These are phyloP conservation scores for Prionailurus bengalensis DNA, from an alignment of 2,113 vertebrate species.

Conservation along the genomic window DNA sequence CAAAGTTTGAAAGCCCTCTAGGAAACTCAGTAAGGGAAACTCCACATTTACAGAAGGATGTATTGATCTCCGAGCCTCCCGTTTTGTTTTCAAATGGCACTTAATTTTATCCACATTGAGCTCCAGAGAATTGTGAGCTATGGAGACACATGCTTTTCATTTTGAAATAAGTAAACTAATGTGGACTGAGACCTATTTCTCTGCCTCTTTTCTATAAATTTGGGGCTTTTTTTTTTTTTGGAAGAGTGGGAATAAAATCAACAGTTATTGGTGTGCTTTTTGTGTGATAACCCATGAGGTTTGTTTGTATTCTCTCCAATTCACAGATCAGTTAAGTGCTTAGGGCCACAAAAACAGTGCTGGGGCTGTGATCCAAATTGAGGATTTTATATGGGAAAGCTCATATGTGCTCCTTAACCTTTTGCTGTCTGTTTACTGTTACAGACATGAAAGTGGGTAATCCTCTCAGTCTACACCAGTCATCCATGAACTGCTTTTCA, in stretches of 20 bases:
- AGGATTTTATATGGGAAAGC: not conserved
- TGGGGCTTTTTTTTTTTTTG: not conserved
- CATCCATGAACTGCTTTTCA: not conserved
- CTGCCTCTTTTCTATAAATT: not conserved
- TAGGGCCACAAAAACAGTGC: not conserved
- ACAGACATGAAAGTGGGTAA: not conserved
- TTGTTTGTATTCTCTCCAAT: not conserved
- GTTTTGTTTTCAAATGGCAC: not conserved
- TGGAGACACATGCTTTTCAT: not conserved
- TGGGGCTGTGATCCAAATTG: not conserved
- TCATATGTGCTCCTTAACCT: not conserved
- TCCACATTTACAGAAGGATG: not conserved
- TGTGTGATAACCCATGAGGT: not conserved
- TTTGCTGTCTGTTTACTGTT: not conserved
- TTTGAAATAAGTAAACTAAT: not conserved
- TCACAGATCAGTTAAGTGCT: not conserved
- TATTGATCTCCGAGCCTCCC: not conserved
- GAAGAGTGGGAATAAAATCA: not conserved
- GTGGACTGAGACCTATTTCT: not conserved
- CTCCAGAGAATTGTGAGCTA: not conserved
- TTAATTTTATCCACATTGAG: not conserved
- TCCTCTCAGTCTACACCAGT: not conserved
- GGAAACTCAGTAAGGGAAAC: not conserved
- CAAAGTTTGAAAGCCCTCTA: not conserved
- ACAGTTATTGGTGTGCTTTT: not conserved